Evolutionary conservation across 2,113 vertebrate genomes (phyloP).

Genomic region (Aplodontia rufa): DNA sequence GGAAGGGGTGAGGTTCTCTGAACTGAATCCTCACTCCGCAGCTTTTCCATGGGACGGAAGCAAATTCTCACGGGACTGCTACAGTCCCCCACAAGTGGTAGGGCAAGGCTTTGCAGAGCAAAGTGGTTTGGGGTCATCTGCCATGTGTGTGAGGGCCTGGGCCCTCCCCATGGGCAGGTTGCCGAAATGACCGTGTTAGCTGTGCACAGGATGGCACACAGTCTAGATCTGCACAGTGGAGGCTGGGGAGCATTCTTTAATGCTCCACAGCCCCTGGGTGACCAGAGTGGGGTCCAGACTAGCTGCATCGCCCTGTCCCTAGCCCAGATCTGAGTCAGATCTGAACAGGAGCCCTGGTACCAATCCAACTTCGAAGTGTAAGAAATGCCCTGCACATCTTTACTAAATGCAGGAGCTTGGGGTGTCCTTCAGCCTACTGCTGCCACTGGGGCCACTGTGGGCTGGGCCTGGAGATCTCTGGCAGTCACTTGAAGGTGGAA

Average conservation of each 20-base stretch:
- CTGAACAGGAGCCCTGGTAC: background rate
- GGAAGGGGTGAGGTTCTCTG: background rate
- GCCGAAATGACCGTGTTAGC: background rate
- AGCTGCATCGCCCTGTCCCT: no score
- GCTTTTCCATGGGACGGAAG: background rate
- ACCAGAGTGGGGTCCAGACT: background rate
- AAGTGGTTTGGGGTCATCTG: background rate
- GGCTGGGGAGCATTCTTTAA: background rate
- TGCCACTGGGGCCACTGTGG: background rate
- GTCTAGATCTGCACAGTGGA: background rate
- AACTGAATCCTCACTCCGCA: background rate
- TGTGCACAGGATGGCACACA: rapidly evolving
- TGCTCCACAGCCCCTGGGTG: no score
- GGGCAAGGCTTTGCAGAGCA: background rate
- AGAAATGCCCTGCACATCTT: background rate
- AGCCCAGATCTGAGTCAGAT: background rate
- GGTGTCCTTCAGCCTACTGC: background rate
- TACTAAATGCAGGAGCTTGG: background rate
- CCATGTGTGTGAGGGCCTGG: background rate
- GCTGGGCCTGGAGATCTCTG: background rate
- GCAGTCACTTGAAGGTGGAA: background rate
- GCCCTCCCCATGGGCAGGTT: background rate
- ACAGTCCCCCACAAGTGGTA: background rate
- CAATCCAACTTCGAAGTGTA: background rate
- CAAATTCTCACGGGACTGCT: background rate